phyloP scores from a whole-genome alignment of 1,140 invertebrate genomes.

The Aricia agestis region DNA sequence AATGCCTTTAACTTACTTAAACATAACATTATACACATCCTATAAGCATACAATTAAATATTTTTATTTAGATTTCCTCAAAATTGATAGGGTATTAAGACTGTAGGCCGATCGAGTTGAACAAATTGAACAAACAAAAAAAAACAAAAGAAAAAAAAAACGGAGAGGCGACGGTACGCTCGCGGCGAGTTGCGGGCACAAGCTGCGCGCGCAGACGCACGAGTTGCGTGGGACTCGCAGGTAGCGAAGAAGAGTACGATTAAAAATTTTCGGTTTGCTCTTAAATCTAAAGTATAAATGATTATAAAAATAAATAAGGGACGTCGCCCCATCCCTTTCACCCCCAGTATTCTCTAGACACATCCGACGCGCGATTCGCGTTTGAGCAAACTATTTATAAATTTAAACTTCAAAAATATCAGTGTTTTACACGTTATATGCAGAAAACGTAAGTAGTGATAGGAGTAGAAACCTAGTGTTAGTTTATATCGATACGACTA shows the following conservation, averaged over 20 bases:
- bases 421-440: slow-evolving; percentile 38
- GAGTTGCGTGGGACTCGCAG: neutral
- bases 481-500: slow-evolving; percentile 16
- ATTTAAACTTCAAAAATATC: slow-evolving; percentile 40
- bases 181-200: neutral
- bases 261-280: slow-evolving; percentile 43
- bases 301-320: slow-evolving; percentile 74
- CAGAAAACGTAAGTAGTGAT: slow-evolving; percentile 18
- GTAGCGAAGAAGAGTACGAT: slow-evolving; percentile 24
- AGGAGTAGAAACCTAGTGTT: slow-evolving; percentile 14
- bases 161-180: neutral
- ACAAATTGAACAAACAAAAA: too few relatives aligned
- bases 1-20: slow-evolving; percentile 73
- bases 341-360: slow-evolving; percentile 37
- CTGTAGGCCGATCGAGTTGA: slow-evolving; percentile 30
- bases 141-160: too few relatives aligned
- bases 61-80: slow-evolving; percentile 32
- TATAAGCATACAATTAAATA: slow-evolving; percentile 58
- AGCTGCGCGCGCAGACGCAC: neutral
- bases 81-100: slow-evolving; percentile 37
- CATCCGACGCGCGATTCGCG: slow-evolving; percentile 35
- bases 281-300: slow-evolving; percentile 70
- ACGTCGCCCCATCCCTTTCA: slow-evolving; percentile 42
- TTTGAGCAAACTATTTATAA: slow-evolving; percentile 52
- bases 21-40: slow-evolving; percentile 63